These are phyloP conservation scores for Epinephelus coioides DNA, from an alignment of 2,797 vertebrate species.

Conservation along the genomic window DNA sequence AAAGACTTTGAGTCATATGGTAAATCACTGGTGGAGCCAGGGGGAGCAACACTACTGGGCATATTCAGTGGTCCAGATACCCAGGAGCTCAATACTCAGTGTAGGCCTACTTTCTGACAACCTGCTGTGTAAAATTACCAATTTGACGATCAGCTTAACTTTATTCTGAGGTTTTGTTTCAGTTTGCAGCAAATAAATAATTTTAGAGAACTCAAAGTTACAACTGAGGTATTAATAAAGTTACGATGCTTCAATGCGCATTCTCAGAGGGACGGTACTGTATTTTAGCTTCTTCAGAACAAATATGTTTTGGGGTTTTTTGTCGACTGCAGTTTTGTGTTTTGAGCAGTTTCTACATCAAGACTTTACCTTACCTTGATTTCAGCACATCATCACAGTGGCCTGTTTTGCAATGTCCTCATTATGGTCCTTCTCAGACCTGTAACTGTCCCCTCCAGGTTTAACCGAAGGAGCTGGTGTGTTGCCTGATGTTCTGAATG, in stretches of 20 bases:
- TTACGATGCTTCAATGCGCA: no score
- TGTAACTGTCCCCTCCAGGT: constrained; percentile 57
- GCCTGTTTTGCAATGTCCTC: background rate
- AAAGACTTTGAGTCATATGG: no score
- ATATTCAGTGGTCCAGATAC: no score
- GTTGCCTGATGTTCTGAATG: constrained; percentile 42
- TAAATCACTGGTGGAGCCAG: no score
- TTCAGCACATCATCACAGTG: background rate
- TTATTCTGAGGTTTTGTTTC: background rate
- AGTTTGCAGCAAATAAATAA: background rate
- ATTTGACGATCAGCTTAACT: background rate
- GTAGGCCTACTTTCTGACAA: background rate
- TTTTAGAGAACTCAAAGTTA: background rate
- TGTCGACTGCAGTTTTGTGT: background rate
- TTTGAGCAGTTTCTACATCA: background rate
- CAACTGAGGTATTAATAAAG: no score
- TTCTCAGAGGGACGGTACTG: no score
- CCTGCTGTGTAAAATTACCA: background rate
- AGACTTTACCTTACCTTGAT: background rate
- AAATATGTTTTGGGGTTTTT: background rate
- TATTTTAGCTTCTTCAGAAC: no score
- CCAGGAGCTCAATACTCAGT: no score
- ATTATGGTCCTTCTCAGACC: background rate
- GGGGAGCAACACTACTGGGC: no score
- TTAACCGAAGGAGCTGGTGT: constrained; percentile 43